A percentile compares a stretch with the other conserved stretches of the same genome.
phyloP scores from a whole-genome alignment of 2,888 invertebrate species.

The Calliphora vomitoria region DNA sequence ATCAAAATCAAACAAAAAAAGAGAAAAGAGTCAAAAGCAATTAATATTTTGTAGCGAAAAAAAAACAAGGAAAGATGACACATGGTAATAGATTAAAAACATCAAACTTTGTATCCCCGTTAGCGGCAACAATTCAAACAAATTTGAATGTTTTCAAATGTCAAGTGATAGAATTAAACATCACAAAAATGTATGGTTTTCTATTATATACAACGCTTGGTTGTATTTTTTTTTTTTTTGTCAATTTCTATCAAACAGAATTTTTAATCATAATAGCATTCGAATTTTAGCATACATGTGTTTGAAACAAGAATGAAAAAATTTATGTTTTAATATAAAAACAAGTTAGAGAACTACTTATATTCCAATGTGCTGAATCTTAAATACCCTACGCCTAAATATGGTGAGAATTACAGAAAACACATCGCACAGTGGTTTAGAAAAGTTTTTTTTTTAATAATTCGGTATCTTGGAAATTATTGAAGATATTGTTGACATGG shows the following conservation, averaged over 20 bases:
- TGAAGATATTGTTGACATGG: too few species aligned
- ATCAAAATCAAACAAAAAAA: not conserved
- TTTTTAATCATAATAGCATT: not conserved
- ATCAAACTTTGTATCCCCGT: not conserved
- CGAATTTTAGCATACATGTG: not conserved
- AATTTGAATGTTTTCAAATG: not conserved
- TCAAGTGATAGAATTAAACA: constrained; percentile 20
- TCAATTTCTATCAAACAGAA: constrained; percentile 6
- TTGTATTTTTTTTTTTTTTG: not conserved
- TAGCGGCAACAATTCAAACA: constrained; percentile 4
- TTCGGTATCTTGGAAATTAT: too few species aligned
- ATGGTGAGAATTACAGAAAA: too few species aligned
- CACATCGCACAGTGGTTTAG: too few species aligned
- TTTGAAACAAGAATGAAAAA: too few species aligned
- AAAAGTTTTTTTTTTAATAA: too few species aligned
- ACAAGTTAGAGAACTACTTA: too few species aligned
- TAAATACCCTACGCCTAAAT: too few species aligned
- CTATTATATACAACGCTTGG: not conserved
- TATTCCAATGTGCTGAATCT: too few species aligned
- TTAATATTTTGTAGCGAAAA: not conserved
- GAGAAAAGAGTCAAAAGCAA: not conserved
- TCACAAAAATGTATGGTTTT: not conserved
- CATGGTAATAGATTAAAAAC: not conserved
- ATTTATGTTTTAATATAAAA: too few species aligned
- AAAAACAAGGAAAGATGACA: not conserved